phyloP scores from a whole-genome alignment of 2,113 vertebrate genomes.

The Hassar affinis region DNA sequence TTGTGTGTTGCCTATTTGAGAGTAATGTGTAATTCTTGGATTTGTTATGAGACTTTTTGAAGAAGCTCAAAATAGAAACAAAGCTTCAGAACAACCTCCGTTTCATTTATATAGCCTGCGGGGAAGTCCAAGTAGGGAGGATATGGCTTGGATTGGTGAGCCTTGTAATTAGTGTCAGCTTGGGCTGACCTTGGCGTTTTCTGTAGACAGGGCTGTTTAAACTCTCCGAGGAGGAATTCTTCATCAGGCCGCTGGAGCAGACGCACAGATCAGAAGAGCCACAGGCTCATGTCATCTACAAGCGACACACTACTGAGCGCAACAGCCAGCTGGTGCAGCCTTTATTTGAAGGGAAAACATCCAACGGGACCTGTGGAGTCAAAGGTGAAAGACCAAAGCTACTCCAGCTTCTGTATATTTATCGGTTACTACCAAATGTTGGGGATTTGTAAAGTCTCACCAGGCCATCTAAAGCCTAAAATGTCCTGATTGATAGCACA shows the following conservation, averaged over 20 bases:
- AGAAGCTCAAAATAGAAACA: slow-evolving; percentile 7
- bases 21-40: neutral
- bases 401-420: neutral
- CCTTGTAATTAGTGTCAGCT: slow-evolving; percentile 1
- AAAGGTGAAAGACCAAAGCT: slow-evolving; percentile 61
- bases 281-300: slow-evolving; percentile 86
- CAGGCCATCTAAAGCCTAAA: neutral
- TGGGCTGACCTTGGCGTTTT: slow-evolving; percentile 26
- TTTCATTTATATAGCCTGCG: slow-evolving; percentile 9
- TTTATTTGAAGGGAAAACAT: slow-evolving; percentile 54
- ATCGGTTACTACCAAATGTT: neutral
- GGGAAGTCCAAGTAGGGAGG: slow-evolving; percentile 2
- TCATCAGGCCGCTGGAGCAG: slow-evolving; percentile 83
- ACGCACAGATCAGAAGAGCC: slow-evolving; percentile 53
- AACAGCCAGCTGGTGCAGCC: slow-evolving; percentile 39
- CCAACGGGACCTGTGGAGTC: slow-evolving; percentile 65
- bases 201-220: slow-evolving; percentile 86
- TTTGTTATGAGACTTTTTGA: neutral
- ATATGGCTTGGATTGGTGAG: neutral
- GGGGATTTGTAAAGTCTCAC: neutral
- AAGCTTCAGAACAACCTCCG: neutral
- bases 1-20: neutral
- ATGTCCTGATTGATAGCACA: neutral
- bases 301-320: slow-evolving; percentile 64
- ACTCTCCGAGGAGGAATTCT: slow-evolving; percentile 84